phyloP scores from a whole-genome alignment of 2,888 invertebrate genomes.

The Sphecodes monilicornis region DNA sequence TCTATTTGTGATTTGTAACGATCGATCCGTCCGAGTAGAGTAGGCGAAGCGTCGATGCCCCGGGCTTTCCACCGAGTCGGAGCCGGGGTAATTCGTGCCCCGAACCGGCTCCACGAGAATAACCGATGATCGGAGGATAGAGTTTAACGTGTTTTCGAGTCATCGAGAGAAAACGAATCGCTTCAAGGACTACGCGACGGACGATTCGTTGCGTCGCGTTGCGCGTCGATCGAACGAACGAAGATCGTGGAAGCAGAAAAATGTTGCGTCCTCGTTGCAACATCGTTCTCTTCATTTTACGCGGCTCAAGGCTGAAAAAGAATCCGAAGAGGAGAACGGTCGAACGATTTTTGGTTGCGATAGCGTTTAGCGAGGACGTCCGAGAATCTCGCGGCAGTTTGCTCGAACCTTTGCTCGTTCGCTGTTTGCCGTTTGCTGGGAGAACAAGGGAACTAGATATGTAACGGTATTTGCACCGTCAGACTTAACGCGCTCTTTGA shows the following conservation, averaged over 20 bases:
- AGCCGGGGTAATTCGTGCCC: background rate
- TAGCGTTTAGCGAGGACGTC: background rate
- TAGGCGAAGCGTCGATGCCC: too few relatives aligned
- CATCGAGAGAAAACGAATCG: background rate
- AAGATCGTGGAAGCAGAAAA: background rate
- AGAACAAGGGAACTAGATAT: background rate
- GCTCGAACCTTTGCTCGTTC: background rate
- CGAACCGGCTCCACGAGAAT: background rate
- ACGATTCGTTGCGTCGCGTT: background rate
- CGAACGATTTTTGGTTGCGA: background rate
- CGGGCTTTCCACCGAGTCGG: too few relatives aligned
- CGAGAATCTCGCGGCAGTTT: background rate
- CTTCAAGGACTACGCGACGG: background rate
- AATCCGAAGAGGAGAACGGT: background rate
- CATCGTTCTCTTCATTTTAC: background rate
- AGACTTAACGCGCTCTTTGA: background rate
- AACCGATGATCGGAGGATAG: background rate
- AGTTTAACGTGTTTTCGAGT: background rate
- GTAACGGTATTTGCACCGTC: background rate
- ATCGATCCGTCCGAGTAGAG: too few relatives aligned
- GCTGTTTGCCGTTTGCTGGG: background rate
- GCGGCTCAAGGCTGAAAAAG: background rate
- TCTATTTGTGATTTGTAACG: too few relatives aligned
- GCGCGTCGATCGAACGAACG: background rate
- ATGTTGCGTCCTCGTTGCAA: constrained; percentile 4